Evolutionary conservation across 2,888 invertebrate species (phyloP).

Genomic region (Oscheius sp.): DNA sequence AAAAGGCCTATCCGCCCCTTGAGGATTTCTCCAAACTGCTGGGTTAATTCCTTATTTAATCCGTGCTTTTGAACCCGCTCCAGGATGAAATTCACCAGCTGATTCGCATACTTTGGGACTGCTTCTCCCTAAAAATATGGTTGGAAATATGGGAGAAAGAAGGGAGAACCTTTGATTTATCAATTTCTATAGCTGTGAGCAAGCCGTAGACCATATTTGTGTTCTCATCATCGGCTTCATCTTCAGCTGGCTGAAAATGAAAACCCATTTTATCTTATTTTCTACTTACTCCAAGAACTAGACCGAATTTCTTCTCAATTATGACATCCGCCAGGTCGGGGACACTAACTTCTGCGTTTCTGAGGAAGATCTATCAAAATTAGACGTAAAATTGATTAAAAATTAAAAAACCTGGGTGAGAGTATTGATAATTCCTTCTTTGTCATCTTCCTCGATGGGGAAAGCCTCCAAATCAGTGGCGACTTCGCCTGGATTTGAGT

Average conservation of each 20-base stretch:
- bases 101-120: constrained; percentile 15
- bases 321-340: constrained; percentile 54
- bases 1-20: constrained; percentile 40
- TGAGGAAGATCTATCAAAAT: constrained; percentile 60
- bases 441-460: constrained; percentile 58
- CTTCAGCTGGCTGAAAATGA: constrained; percentile 52
- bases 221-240: constrained; percentile 42
- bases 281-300: constrained; percentile 39
- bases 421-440: constrained; percentile 59
- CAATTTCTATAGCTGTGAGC: constrained; percentile 9
- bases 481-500: constrained; percentile 46
- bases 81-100: constrained; percentile 45
- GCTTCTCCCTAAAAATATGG: background rate
- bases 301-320: constrained; percentile 51
- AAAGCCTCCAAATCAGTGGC: constrained; percentile 64
- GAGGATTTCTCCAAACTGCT: background rate
- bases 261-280: background rate
- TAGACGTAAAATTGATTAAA: background rate
- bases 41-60: constrained; percentile 34
- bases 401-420: constrained; percentile 51
- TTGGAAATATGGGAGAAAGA: background rate
- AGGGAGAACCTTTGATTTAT: constrained; percentile 19
- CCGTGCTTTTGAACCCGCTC: constrained; percentile 55
- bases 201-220: constrained; percentile 44
- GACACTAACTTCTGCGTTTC: constrained; percentile 55